phyloP scores from a whole-genome alignment of 2,888 invertebrate genomes.

The Ormyrus labotus region DNA sequence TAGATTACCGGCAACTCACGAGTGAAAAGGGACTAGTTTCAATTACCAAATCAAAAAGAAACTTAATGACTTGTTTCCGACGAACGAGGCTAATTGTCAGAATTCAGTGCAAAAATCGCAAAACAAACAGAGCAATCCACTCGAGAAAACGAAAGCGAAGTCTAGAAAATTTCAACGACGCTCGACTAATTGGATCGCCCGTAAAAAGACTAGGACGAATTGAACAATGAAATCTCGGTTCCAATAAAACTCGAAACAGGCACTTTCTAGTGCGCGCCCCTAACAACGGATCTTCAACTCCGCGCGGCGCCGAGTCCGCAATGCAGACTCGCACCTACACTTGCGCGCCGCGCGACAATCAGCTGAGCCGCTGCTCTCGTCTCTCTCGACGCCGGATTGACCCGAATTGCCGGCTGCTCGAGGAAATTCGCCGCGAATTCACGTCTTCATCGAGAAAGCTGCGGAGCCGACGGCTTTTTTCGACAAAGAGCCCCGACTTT shows the following conservation, averaged over 20 bases:
- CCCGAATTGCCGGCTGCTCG: constrained; percentile 28
- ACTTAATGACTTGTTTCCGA: no score
- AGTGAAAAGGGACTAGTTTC: no score
- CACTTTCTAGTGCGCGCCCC: not conserved
- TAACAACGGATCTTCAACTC: not conserved
- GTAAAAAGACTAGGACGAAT: not conserved
- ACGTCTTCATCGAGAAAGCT: constrained; percentile 18
- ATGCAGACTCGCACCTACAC: not conserved
- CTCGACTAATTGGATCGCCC: not conserved
- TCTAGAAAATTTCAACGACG: no score
- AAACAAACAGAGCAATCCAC: no score
- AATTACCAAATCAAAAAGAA: no score
- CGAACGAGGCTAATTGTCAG: no score
- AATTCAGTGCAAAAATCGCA: no score
- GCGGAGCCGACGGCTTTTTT: not conserved
- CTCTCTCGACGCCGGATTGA: constrained; percentile 18
- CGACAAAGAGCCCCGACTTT: not conserved
- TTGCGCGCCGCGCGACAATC: not conserved
- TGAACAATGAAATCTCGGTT: not conserved
- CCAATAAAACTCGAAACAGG: not conserved
- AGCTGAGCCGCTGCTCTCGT: not conserved
- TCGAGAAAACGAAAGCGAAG: no score
- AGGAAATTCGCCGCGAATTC: constrained; percentile 17
- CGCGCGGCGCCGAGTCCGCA: not conserved
- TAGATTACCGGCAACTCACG: no score